Percentiles rank a stretch among this genome's conserved stretches.
These are phyloP conservation scores for Ptychadena robeensis DNA, from an alignment of 2,797 vertebrate species.

Conservation along the genomic window DNA sequence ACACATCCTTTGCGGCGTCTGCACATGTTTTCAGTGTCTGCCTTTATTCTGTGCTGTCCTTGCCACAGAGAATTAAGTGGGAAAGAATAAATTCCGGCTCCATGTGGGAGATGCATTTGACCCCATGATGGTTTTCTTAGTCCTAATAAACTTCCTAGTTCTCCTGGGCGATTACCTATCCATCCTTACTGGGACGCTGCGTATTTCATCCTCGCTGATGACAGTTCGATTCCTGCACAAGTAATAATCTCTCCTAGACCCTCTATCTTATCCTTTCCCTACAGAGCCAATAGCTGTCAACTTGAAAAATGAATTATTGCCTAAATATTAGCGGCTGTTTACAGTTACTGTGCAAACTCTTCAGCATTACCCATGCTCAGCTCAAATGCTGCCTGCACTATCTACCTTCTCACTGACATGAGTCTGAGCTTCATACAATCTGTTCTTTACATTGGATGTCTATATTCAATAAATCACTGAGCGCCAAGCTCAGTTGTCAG, in stretches of 20 bases:
- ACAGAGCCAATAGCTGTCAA: slow-evolving; percentile 57
- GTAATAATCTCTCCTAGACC: slow-evolving; percentile 61
- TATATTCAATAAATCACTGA: background rate
- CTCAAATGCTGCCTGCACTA: background rate
- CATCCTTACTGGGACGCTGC: slow-evolving; percentile 40
- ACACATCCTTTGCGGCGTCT: background rate
- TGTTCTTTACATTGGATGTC: background rate
- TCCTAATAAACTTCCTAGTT: slow-evolving; percentile 42
- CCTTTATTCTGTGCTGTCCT: background rate
- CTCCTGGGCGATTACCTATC: slow-evolving; percentile 33
- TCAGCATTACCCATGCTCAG: background rate
- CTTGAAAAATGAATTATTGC: slow-evolving; percentile 57
- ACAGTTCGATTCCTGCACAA: slow-evolving; percentile 58
- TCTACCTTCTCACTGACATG: background rate
- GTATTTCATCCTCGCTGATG: slow-evolving; percentile 49
- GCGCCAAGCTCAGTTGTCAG: background rate
- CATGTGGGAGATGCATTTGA: slow-evolving; percentile 46
- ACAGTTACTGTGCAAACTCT: slow-evolving; percentile 26
- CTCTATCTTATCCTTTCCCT: slow-evolving; percentile 54
- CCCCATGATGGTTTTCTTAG: slow-evolving; percentile 31
- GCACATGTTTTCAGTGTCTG: background rate
- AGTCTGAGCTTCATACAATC: background rate
- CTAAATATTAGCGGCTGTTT: slow-evolving; percentile 56
- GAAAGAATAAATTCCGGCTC: slow-evolving; percentile 35
- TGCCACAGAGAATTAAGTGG: slow-evolving; percentile 39